These are phyloP conservation scores for Drymodes brunneopygia DNA, from an alignment of 2,113 vertebrate genomes.

Conservation along the genomic window DNA sequence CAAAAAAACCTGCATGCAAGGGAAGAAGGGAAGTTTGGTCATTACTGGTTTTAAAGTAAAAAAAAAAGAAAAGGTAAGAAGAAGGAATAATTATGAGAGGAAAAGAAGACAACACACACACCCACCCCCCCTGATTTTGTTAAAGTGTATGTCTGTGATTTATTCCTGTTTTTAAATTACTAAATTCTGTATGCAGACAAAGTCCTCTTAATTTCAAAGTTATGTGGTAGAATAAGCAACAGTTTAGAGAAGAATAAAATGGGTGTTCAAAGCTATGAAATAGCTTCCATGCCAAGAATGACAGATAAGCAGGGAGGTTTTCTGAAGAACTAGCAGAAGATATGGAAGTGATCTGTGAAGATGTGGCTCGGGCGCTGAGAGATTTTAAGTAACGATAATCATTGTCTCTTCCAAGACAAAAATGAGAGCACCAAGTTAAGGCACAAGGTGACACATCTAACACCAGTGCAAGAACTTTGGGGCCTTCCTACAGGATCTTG, in stretches of 20 bases:
- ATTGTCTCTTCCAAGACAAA: background rate
- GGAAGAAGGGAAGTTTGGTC: background rate
- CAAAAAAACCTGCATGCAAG: fast-evolving
- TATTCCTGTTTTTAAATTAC: background rate
- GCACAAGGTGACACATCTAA: background rate
- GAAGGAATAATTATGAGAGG: background rate
- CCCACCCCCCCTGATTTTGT: background rate
- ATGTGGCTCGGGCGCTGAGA: background rate
- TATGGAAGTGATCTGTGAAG: background rate
- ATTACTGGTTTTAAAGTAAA: background rate
- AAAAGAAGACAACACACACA: background rate
- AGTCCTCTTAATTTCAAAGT: background rate
- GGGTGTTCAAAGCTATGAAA: background rate
- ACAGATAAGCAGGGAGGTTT: background rate
- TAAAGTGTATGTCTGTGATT: background rate
- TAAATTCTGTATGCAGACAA: background rate
- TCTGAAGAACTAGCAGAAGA: background rate
- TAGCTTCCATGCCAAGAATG: background rate
- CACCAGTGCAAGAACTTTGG: background rate
- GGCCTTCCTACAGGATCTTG: background rate
- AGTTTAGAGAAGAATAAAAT: background rate
- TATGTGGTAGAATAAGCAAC: background rate
- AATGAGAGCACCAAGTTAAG: background rate
- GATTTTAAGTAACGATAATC: fast-evolving
- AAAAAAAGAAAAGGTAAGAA: background rate